Evolutionary conservation across 2,888 invertebrate species (phyloP).

Genomic region (Drosophila koepferae): DNA sequence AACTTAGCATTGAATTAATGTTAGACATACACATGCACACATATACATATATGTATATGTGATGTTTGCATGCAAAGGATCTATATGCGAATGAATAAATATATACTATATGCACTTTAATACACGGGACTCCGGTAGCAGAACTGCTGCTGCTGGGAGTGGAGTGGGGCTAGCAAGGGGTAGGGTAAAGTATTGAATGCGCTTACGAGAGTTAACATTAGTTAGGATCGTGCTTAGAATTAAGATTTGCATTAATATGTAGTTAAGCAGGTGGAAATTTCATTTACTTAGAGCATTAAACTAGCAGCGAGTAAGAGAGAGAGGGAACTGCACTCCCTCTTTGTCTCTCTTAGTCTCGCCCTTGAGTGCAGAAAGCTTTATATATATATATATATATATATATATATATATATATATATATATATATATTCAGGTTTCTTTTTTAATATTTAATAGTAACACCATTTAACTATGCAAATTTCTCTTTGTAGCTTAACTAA

Average conservation of each 20-base stretch:
- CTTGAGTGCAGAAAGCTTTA: conserved; percentile 15
- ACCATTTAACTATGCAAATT: conserved; percentile 56
- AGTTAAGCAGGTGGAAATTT: conserved; percentile 72
- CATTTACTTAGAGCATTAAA: conserved; percentile 64
- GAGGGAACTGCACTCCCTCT: neutral
- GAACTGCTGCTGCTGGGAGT: neutral
- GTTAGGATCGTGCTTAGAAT: conserved; percentile 60
- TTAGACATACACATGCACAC: conserved; percentile 5
- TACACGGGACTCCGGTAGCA: conserved; percentile 40
- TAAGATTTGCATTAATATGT: conserved; percentile 45
- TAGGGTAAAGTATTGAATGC: conserved; percentile 18
- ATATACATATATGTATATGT: conserved; percentile 16
- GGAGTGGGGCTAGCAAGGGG: neutral
- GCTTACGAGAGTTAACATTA: conserved; percentile 37
- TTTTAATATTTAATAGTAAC: conserved; percentile 57
- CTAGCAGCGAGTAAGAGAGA: conserved; percentile 8
- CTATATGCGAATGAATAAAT: conserved; percentile 13
- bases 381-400: neutral
- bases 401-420: neutral
- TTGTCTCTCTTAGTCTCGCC: neutral
- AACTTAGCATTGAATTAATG: conserved; percentile 49
- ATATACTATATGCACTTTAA: conserved; percentile 57
- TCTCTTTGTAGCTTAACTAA: conserved; percentile 67
- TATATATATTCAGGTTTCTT: conserved; percentile 47
- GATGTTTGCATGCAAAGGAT: neutral